Evolutionary conservation across 1,140 invertebrate genomes (phyloP).

Genomic region (Saxidomus purpurata): DNA sequence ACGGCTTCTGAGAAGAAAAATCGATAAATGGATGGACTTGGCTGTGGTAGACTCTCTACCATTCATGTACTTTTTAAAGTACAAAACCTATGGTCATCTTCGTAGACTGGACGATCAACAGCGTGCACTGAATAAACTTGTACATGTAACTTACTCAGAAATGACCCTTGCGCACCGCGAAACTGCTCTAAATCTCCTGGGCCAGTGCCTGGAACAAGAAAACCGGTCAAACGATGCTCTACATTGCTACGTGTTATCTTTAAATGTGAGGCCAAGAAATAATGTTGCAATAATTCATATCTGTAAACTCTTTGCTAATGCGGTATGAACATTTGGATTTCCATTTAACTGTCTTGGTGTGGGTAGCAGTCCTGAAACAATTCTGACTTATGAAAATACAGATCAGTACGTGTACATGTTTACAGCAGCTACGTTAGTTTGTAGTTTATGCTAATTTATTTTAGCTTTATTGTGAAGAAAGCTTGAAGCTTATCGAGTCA

Average conservation of each 20-base stretch:
- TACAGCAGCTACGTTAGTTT: too few relatives aligned
- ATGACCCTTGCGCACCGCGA: not conserved
- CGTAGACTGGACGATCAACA: not conserved
- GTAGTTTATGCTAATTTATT: too few relatives aligned
- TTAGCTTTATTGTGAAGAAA: too few relatives aligned
- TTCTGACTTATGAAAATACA: too few relatives aligned
- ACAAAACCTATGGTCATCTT: not conserved
- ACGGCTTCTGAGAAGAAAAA: not conserved
- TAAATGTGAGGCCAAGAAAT: not conserved
- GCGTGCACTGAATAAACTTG: not conserved
- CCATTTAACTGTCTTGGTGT: too few relatives aligned
- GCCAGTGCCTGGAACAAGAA: not conserved
- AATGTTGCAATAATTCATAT: not conserved
- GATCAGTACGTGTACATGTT: too few relatives aligned
- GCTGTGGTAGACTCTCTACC: not conserved
- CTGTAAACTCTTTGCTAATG: not conserved
- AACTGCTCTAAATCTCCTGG: not conserved
- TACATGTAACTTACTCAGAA: not conserved
- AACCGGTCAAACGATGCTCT: not conserved
- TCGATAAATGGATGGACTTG: not conserved
- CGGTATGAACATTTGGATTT: too few relatives aligned
- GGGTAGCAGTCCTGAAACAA: too few relatives aligned
- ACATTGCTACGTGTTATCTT: not conserved
- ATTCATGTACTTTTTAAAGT: not conserved
- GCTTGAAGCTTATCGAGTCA: too few relatives aligned